Percentiles rank a stretch among this genome's conserved stretches.
Evolutionary conservation across 2,113 vertebrate species (phyloP).

Genomic region (Plecturocebus donacophilus): DNA sequence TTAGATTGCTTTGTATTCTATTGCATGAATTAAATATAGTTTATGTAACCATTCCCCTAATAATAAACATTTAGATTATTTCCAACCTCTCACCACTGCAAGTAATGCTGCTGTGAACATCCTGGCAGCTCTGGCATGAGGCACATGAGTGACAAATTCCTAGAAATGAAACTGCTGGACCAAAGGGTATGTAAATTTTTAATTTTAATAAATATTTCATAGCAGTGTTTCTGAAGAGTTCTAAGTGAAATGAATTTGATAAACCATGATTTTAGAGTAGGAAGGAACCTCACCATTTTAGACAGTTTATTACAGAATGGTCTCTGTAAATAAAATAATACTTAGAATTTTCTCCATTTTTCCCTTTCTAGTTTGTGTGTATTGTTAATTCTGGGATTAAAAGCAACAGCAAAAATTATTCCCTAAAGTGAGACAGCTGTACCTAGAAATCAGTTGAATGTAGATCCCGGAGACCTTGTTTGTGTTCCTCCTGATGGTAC

Average conservation of each 20-base stretch:
- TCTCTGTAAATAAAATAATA: background rate
- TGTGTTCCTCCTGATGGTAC: background rate
- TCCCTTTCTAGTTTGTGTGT: background rate
- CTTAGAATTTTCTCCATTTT: slow-evolving; percentile 38
- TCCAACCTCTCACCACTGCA: background rate
- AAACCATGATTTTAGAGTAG: slow-evolving; percentile 38
- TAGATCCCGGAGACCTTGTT: background rate
- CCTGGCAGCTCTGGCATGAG: background rate
- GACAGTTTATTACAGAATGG: background rate
- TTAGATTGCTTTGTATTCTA: background rate
- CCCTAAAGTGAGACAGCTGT: slow-evolving; percentile 22
- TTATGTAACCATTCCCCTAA: background rate
- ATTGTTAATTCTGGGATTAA: slow-evolving; percentile 31
- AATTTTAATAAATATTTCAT: slow-evolving; percentile 22
- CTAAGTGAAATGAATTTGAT: background rate
- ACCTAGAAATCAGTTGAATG: background rate
- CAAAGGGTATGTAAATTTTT: background rate
- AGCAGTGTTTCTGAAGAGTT: slow-evolving; percentile 43
- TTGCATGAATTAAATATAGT: background rate
- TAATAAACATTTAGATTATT: slow-evolving; percentile 2
- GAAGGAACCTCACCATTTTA: slow-evolving; percentile 5
- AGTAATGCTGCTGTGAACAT: background rate
- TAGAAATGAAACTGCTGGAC: background rate
- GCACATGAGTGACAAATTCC: background rate
- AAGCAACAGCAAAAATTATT: slow-evolving; percentile 9